phyloP scores from a whole-genome alignment of 2,797 vertebrate species.

The Scolopax bukidnonensis region DNA sequence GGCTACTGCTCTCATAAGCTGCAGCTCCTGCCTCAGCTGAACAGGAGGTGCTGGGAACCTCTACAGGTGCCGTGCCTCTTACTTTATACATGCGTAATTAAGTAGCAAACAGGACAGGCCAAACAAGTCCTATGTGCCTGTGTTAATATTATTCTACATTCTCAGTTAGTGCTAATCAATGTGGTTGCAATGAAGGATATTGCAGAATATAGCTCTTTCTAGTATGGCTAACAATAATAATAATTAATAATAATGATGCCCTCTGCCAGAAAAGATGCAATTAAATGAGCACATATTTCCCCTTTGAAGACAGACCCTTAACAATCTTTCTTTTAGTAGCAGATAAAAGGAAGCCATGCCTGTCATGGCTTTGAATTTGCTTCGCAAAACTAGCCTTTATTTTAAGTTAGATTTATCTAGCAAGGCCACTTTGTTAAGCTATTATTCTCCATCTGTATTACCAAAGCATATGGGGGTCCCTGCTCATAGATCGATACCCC shows the following conservation, averaged over 20 bases:
- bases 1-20: conserved; percentile 37
- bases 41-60: conserved; percentile 55
- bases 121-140: conserved; percentile 20
- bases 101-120: conserved; percentile 58
- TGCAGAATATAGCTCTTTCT: conserved; percentile 15
- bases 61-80: conserved; percentile 44
- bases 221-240: conserved; percentile 34
- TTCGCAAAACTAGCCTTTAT: conserved; percentile 10
- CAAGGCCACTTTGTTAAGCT: background rate
- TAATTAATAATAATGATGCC: background rate
- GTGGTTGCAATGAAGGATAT: conserved; percentile 25
- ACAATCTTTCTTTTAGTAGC: conserved; percentile 34
- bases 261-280: conserved; percentile 21
- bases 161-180: conserved; percentile 48
- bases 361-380: background rate
- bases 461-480: background rate
- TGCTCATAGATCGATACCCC: background rate
- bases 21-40: conserved; percentile 19
- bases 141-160: background rate
- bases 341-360: background rate
- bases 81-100: conserved; percentile 16
- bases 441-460: background rate
- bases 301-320: conserved; percentile 10
- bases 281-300: background rate
- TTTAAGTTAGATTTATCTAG: background rate